phyloP scores from a whole-genome alignment of 2,797 vertebrate genomes.

The Neosilurus hyrtlii region DNA sequence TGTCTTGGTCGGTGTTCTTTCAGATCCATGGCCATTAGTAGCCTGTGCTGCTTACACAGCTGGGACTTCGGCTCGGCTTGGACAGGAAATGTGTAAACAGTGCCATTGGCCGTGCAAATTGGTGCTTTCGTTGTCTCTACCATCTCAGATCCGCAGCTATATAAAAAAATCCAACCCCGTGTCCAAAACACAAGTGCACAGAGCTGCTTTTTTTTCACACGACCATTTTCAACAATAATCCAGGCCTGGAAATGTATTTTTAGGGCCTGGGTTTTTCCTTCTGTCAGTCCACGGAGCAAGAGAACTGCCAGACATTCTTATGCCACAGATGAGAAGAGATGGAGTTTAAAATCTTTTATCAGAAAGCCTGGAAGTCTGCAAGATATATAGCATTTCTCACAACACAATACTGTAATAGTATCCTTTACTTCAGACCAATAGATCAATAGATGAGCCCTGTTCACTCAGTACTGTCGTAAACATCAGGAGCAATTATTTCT shows the following conservation, averaged over 20 bases:
- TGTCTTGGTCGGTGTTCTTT: conserved; percentile 34
- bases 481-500: conserved; percentile 53
- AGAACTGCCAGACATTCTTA: conserved; percentile 39
- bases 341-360: conserved; percentile 29
- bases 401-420: background rate
- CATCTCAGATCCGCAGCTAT: conserved; percentile 43
- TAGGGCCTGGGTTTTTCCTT: conserved; percentile 72
- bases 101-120: conserved; percentile 59
- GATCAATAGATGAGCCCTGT: conserved; percentile 28
- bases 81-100: conserved; percentile 67
- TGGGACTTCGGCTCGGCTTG: conserved; percentile 59
- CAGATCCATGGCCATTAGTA: conserved; percentile 53
- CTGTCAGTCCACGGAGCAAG: conserved; percentile 66
- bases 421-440: conserved; percentile 8
- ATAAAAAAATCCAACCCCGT: conserved; percentile 37
- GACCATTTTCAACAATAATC: conserved; percentile 39
- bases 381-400: background rate
- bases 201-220: conserved; percentile 31
- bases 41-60: conserved; percentile 72
- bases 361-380: background rate
- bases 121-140: conserved; percentile 47
- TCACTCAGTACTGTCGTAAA: conserved; percentile 47
- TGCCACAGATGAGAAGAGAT: conserved; percentile 49
- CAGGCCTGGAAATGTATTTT: conserved; percentile 70
- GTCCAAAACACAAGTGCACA: conserved; percentile 53